Conservation (phyloP, 2,113 vertebrate species). For the Silurus meridionalis region DNA sequence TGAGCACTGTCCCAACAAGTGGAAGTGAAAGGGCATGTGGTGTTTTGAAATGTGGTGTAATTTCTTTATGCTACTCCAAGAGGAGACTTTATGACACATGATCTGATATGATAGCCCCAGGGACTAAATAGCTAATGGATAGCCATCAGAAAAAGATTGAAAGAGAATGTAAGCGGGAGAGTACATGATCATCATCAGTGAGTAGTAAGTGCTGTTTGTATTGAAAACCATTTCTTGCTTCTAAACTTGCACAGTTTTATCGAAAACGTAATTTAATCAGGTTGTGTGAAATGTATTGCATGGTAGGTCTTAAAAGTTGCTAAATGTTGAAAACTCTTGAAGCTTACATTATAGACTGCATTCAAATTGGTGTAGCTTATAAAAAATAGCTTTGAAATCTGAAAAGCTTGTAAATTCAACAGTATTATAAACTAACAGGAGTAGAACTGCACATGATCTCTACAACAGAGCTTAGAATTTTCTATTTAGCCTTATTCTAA, state of each 20-base stretch:
- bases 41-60: conserved; percentile 47
- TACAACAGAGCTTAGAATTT: background rate
- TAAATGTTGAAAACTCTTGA: background rate
- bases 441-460: background rate
- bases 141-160: conserved; percentile 55
- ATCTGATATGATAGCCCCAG: conserved; percentile 73
- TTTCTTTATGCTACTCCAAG: conserved; percentile 60
- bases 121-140: conserved; percentile 44
- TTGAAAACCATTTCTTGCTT: conserved; percentile 14
- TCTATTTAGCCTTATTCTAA: background rate
- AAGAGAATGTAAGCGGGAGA: conserved; percentile 48
- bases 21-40: conserved; percentile 55
- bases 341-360: background rate
- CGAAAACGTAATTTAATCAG: background rate
- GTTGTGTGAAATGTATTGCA: background rate
- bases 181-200: conserved; percentile 65
- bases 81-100: conserved; percentile 72
- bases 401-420: background rate
- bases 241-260: background rate
- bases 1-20: conserved; percentile 53
- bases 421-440: background rate
- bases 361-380: background rate
- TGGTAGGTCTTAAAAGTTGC: background rate
- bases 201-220: conserved; percentile 36
- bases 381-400: background rate